Conservation (phyloP, 2,888 invertebrate species). For the Coenonympha arcania region DNA sequence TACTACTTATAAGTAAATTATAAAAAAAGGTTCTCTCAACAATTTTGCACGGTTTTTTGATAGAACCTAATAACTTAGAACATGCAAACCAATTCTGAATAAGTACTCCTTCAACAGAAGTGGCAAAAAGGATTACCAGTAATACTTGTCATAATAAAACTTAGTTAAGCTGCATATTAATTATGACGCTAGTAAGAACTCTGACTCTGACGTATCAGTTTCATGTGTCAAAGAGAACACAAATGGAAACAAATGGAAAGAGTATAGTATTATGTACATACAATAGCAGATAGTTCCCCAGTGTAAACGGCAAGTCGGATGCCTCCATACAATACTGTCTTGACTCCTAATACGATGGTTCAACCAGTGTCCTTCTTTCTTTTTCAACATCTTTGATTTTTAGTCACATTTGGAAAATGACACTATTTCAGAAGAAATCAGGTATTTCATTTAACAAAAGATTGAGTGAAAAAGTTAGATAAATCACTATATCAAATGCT, state of each 20-base stretch:
- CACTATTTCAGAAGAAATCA: background rate
- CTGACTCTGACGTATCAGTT: too few species aligned
- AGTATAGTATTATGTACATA: too few species aligned
- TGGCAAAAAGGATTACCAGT: too few species aligned
- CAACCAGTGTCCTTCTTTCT: slow-evolving; percentile 64
- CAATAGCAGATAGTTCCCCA: slow-evolving; percentile 64
- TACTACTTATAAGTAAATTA: slow-evolving; percentile 13
- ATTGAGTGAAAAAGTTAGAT: background rate
- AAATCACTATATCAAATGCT: background rate
- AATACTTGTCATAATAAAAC: too few species aligned
- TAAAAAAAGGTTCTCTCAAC: slow-evolving; percentile 28
- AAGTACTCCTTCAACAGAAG: too few species aligned
- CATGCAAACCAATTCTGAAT: too few species aligned
- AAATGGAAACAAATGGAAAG: too few species aligned
- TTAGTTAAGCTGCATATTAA: too few species aligned
- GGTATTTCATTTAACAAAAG: background rate
- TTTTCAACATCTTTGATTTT: slow-evolving; percentile 56
- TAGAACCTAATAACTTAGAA: too few species aligned
- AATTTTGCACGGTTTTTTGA: too few species aligned
- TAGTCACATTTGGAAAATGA: background rate
- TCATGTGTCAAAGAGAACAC: too few species aligned
- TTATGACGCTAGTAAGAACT: too few species aligned
- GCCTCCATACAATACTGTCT: slow-evolving; percentile 57
- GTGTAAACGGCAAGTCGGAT: slow-evolving; percentile 54
- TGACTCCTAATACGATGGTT: slow-evolving; percentile 58